Percentiles rank a stretch among this genome's conserved stretches.
Evolutionary conservation across 1,140 invertebrate species (phyloP).

Genomic region (Bombus waltoni): DNA sequence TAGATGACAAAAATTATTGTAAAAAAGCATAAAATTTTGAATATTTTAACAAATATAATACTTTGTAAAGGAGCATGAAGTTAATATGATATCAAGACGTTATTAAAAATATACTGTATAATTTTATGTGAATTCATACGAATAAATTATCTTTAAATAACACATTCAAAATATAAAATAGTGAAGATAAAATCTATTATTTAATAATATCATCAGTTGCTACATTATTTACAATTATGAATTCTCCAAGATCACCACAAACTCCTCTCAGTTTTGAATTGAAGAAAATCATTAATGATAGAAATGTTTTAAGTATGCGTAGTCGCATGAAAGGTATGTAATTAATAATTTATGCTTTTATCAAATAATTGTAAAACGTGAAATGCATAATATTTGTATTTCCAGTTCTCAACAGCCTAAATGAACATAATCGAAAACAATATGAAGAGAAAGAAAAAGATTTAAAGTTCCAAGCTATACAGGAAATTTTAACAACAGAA

Average conservation of each 20-base stretch:
- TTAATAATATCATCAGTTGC: not conserved
- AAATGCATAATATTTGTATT: conserved; percentile 40
- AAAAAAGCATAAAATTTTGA: not conserved
- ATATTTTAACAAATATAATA: not conserved
- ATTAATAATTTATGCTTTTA: conserved; percentile 2
- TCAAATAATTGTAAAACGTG: conserved; percentile 37
- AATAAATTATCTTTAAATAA: not conserved
- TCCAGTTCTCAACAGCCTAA: conserved; percentile 82
- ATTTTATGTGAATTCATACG: not conserved
- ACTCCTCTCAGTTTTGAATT: conserved; percentile 85
- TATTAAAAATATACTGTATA: not conserved
- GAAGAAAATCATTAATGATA: conserved; percentile 84
- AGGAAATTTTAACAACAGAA: conserved; percentile 89
- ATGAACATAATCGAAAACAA: conserved; percentile 80
- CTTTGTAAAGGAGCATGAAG: not conserved
- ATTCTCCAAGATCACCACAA: conserved; percentile 80
- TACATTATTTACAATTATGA: conserved; percentile 55
- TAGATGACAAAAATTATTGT: not conserved
- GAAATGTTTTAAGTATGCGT: conserved; percentile 85
- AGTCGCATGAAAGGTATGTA: conserved; percentile 83
- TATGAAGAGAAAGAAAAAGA: conserved; percentile 79
- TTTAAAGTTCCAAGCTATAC: conserved; percentile 83
- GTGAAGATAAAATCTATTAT: not conserved
- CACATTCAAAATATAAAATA: not conserved
- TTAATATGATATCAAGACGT: not conserved